These are phyloP conservation scores for Oegoconia quadripuncta DNA, from an alignment of 2,888 invertebrate genomes.

Conservation along the genomic window DNA sequence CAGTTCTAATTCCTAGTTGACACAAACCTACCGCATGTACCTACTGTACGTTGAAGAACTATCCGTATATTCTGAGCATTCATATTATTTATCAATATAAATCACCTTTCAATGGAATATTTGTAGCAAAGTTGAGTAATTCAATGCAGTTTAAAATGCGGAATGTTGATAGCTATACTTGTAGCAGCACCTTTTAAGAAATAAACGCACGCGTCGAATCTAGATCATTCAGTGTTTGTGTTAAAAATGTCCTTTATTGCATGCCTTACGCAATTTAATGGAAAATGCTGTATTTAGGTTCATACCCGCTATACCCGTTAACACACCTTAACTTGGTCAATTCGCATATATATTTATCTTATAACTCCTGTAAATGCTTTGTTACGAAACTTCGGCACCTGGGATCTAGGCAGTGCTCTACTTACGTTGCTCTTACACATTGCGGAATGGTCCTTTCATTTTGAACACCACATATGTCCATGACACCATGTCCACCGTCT, in stretches of 20 bases:
- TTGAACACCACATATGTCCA: conserved; percentile 9
- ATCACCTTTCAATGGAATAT: background rate
- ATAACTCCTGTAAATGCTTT: conserved; percentile 11
- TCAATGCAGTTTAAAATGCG: background rate
- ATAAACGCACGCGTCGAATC: conserved; percentile 5
- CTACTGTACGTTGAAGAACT: too few species aligned
- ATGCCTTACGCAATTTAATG: background rate
- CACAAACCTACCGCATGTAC: too few species aligned
- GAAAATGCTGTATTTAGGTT: background rate
- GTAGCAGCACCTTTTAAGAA: background rate
- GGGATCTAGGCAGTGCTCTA: conserved; percentile 20
- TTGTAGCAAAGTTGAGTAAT: background rate
- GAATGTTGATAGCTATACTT: conserved; percentile 1
- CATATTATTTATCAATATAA: background rate
- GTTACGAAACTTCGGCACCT: conserved; percentile 14
- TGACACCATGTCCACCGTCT: background rate
- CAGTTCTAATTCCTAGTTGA: too few species aligned
- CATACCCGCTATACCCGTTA: background rate
- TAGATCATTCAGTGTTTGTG: background rate
- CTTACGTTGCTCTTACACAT: conserved; percentile 26
- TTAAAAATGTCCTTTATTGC: conserved; percentile 1
- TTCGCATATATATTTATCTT: background rate
- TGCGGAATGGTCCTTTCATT: conserved; percentile 23
- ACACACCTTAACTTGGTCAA: background rate
- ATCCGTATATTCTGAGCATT: too few species aligned